phyloP scores from a whole-genome alignment of 2,888 invertebrate genomes.

The Drosophila imparisetae region DNA sequence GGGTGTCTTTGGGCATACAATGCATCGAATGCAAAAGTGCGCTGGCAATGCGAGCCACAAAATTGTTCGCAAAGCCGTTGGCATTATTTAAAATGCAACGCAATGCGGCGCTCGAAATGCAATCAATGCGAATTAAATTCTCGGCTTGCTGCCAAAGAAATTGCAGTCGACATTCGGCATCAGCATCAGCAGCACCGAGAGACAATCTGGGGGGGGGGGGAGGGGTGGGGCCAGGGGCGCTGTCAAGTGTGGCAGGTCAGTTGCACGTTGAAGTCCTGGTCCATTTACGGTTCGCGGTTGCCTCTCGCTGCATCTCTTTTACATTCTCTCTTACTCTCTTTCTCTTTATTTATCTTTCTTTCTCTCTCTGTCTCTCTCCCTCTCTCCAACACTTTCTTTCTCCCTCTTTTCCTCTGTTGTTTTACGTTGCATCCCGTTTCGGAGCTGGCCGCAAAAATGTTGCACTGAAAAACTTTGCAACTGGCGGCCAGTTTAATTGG shows the following conservation, averaged over 20 bases:
- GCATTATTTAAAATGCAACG: constrained; percentile 80
- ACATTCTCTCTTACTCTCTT: neutral
- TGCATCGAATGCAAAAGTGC: constrained; percentile 7
- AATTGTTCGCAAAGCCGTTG: constrained; percentile 77
- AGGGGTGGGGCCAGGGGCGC: neutral
- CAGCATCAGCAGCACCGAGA: constrained; percentile 20
- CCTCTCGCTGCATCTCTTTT: constrained; percentile 1
- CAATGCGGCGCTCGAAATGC: constrained; percentile 77
- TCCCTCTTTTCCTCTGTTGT: neutral
- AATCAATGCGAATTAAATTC: constrained; percentile 78
- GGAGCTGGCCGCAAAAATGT: constrained; percentile 47
- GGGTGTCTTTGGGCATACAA: neutral
- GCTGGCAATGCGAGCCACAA: constrained; percentile 51
- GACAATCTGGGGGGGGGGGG: neutral
- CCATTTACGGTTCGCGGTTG: constrained; percentile 41
- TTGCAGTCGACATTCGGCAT: constrained; percentile 36
- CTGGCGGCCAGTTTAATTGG: constrained; percentile 69
- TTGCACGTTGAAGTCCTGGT: constrained; percentile 37
- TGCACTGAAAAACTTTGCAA: constrained; percentile 52
- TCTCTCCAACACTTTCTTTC: neutral
- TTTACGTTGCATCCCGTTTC: neutral
- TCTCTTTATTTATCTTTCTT: no score
- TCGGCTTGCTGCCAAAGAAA: constrained; percentile 64
- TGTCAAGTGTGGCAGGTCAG: constrained; percentile 32
- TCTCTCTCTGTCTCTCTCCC: no score